Conservation (phyloP, 2,888 invertebrate species). For the Girardia tigrina region DNA sequence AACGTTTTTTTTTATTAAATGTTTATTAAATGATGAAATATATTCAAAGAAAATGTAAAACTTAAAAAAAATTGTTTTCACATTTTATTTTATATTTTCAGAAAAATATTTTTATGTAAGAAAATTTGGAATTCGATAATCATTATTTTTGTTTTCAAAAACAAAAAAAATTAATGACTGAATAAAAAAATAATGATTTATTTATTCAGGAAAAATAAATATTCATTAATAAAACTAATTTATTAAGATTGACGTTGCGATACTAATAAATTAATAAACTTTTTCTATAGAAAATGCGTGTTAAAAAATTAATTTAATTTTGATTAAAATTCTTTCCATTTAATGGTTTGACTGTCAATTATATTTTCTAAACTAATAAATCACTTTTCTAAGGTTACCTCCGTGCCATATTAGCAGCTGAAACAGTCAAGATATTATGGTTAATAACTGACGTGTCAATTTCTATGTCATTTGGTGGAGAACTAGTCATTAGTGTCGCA, state of each 20-base stretch:
- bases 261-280: slow-evolving; percentile 15
- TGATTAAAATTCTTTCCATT: slow-evolving; percentile 23
- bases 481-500: background rate
- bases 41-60: no score
- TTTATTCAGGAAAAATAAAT: slow-evolving; percentile 1
- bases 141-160: no score
- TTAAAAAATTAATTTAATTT: slow-evolving; percentile 23
- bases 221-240: slow-evolving; percentile 10
- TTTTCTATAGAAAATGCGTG: background rate
- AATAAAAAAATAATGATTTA: slow-evolving; percentile 17
- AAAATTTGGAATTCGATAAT: no score
- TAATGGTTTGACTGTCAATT: slow-evolving; percentile 20
- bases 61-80: no score
- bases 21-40: no score
- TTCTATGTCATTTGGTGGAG: background rate
- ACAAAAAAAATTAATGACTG: no score
- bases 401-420: slow-evolving; percentile 17
- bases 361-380: slow-evolving; percentile 11
- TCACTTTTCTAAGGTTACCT: slow-evolving; percentile 21
- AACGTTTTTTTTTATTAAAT: no score
- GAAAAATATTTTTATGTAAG: no score
- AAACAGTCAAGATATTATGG: slow-evolving; percentile 23
- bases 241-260: slow-evolving; percentile 12
- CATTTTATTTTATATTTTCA: no score
- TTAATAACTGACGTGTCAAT: slow-evolving; percentile 23